Base-by-base conservation (phyloP, 2,797 vertebrate genomes). In the Acomys russatus region DNA sequence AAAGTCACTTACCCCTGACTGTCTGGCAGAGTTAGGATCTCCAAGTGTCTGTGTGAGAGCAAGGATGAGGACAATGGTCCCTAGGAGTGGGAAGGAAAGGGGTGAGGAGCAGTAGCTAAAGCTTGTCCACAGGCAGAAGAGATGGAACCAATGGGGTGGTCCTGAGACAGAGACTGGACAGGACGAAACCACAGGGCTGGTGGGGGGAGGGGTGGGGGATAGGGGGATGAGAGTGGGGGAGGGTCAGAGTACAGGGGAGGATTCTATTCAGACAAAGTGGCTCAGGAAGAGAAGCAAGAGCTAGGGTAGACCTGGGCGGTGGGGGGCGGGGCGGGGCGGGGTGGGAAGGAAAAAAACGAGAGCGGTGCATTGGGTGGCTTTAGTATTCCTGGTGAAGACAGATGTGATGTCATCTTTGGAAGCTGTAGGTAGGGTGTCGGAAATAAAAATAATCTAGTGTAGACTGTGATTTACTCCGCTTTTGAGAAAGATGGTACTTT, bases 401-500 rank as follows among this genome's bases (percentile, higher is more conserved):
- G 74, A 78, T 49, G 18, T 38, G 78, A 91, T n/a, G 23, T 70
- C 38, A 92, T 30, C 44, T 56, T 33, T 5, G 2, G 12, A 96
- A 95, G 44, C 30, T 11, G 8, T 49, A n/a, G 66, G 0, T 33
- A 76, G 30, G 12, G 63, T 35, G 70, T 20, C 73, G 33, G 22
- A 56, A 92, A 54, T 51, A 33, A 94, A 94, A 96, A 59, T 44
- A 20, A 88, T 83, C 70, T 56, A 38, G 35, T 17, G 11, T 54
- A 63, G 44, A 54, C 68, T 44, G 1, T 80, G 71, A 95, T 35
- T 95, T 85, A 68, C 71, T 54, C 38, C 3, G 1, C 20, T 15
- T 17, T 80, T n/a, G 51, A 92, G 51, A 63, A 92, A 93, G 85
- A 92, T 18, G 28, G n/a, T 38, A 49, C 25, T 78, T 86, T 88